A percentile compares a stretch with the other conserved stretches of the same genome.
Evolutionary conservation across 2,888 invertebrate species (phyloP).

Genomic region (Melinopterus prodromus): DNA sequence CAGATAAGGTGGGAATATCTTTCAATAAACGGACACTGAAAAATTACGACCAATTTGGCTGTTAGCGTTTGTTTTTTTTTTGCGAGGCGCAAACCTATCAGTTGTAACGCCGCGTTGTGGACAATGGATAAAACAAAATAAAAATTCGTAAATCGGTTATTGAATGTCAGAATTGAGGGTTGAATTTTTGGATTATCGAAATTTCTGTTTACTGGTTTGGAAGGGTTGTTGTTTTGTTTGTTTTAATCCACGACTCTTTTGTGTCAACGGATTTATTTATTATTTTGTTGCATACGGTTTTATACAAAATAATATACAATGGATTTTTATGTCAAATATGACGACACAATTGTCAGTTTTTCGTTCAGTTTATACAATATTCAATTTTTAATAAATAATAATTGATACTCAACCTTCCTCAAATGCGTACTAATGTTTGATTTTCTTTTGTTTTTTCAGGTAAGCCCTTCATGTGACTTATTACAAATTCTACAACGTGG

Average conservation of each 20-base stretch:
- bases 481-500: too few relatives aligned
- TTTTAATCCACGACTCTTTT: neutral
- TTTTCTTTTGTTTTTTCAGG: too few relatives aligned
- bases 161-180: neutral
- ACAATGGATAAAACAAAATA: neutral
- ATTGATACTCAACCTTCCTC: too few relatives aligned
- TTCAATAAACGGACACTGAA: conserved; percentile 33
- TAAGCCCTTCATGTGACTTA: too few relatives aligned
- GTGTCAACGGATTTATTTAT: neutral
- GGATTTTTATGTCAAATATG: too few relatives aligned
- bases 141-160: neutral
- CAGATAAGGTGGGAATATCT: conserved; percentile 34
- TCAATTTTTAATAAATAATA: too few relatives aligned
- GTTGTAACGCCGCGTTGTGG: conserved; percentile 6
- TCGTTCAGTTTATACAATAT: too few relatives aligned
- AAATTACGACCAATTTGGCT: conserved; percentile 33
- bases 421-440: too few relatives aligned
- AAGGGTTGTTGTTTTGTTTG: too few relatives aligned
- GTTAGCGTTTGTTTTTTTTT: neutral
- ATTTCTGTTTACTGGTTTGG: neutral
- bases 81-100: neutral
- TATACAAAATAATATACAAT: neutral
- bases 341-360: too few relatives aligned
- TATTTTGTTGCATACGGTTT: neutral
- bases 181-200: neutral